These are phyloP conservation scores for Heliconius ethilla DNA, from an alignment of 2,888 invertebrate species.

Conservation along the genomic window DNA sequence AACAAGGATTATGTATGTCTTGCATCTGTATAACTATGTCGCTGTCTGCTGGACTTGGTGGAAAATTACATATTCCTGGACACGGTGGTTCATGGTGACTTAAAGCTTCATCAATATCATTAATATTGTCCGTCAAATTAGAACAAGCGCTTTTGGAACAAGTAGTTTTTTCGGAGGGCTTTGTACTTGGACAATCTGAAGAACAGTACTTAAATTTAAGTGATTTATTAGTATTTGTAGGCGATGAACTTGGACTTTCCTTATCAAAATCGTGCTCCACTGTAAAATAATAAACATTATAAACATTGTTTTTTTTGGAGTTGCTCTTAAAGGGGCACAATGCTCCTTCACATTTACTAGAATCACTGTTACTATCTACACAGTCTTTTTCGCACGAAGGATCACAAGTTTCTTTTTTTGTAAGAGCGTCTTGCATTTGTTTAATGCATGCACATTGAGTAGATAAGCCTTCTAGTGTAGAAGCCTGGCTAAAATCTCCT, in stretches of 20 bases:
- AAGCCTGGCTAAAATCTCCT: slow-evolving; percentile 60
- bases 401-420: slow-evolving; percentile 56
- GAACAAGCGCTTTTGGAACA: slow-evolving; percentile 66
- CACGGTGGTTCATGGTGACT: slow-evolving; percentile 57
- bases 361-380: slow-evolving; percentile 55
- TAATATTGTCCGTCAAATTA: slow-evolving; percentile 41
- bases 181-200: slow-evolving; percentile 61
- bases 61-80: slow-evolving; percentile 47
- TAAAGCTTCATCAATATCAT: slow-evolving; percentile 41
- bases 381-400: slow-evolving; percentile 63
- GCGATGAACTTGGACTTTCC: slow-evolving; percentile 44
- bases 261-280: slow-evolving; percentile 66
- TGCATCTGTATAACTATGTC: slow-evolving; percentile 61
- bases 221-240: slow-evolving; percentile 45
- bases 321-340: slow-evolving; percentile 58
- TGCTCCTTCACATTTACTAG: slow-evolving; percentile 57
- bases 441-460: slow-evolving; percentile 73
- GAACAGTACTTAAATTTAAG: slow-evolving; percentile 60
- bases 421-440: slow-evolving; percentile 64
- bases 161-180: slow-evolving; percentile 51
- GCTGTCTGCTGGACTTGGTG: slow-evolving; percentile 72
- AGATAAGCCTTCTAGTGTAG: slow-evolving; percentile 61
- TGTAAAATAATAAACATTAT: slow-evolving; percentile 71
- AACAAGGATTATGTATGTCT: slow-evolving; percentile 69
- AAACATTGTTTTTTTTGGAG: slow-evolving; percentile 52